These are phyloP conservation scores for Xyliphius kryptos DNA, from an alignment of 2,113 vertebrate genomes.

Conservation along the genomic window DNA sequence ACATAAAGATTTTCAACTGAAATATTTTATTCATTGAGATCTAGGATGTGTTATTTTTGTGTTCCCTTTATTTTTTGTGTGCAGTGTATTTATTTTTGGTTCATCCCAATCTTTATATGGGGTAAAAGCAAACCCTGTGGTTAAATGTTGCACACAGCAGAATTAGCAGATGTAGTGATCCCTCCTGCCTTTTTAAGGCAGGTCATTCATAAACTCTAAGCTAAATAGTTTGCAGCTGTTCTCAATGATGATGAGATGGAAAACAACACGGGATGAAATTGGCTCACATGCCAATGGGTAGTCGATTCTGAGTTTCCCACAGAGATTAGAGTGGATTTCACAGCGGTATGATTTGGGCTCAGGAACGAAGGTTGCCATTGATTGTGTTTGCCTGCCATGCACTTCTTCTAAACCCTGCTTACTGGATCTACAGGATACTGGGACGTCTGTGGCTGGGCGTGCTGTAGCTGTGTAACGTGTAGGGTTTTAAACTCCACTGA, in stretches of 20 bases:
- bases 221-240: slow-evolving; percentile 43
- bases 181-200: slow-evolving; percentile 38
- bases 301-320: slow-evolving; percentile 58
- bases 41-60: too few species aligned
- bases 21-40: too few species aligned
- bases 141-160: slow-evolving; percentile 28
- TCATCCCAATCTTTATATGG: slow-evolving; percentile 17
- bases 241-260: slow-evolving; percentile 10
- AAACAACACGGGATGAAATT: slow-evolving; percentile 40
- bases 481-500: too few species aligned
- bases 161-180: slow-evolving; percentile 20
- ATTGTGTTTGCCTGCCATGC: slow-evolving; percentile 42
- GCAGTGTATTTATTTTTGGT: too few species aligned
- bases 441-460: too few species aligned
- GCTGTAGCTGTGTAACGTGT: too few species aligned
- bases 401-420: slow-evolving; percentile 15
- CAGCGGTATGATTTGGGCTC: slow-evolving; percentile 46
- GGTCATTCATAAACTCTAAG: slow-evolving; percentile 50
- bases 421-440: too few species aligned
- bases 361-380: slow-evolving; percentile 33
- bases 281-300: slow-evolving; percentile 49
- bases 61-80: too few species aligned
- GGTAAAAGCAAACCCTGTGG: slow-evolving; percentile 25
- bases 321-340: slow-evolving; percentile 59
- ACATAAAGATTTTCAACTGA: too few species aligned